These are phyloP conservation scores for Trachelipus rathkii DNA, from an alignment of 1,140 invertebrate species.

Conservation along the genomic window DNA sequence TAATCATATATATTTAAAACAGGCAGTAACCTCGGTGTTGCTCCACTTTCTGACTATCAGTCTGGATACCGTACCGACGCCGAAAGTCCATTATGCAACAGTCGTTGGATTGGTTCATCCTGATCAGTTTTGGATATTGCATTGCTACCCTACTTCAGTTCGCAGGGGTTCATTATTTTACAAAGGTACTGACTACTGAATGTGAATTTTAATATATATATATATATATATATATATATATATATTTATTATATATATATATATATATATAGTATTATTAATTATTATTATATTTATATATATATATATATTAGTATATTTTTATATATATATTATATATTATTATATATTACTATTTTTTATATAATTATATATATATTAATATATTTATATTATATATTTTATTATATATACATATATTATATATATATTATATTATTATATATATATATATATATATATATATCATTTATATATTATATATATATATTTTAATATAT, in stretches of 20 bases:
- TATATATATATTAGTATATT: conserved; percentile 2
- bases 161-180: conserved; percentile 91
- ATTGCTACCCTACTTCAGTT: conserved; percentile 89
- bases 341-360: background rate
- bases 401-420: background rate
- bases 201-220: conserved; percentile 9
- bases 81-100: conserved; percentile 86
- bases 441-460: conserved; percentile 8
- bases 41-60: conserved; percentile 87
- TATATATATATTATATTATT: conserved; percentile 13
- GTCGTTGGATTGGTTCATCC: conserved; percentile 87
- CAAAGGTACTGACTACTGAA: conserved; percentile 61
- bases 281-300: background rate
- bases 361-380: background rate
- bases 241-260: background rate
- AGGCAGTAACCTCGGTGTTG: too few relatives aligned
- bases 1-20: too few relatives aligned
- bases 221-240: conserved; percentile 12
- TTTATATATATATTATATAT: background rate
- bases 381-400: background rate
- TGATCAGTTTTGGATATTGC: conserved; percentile 90
- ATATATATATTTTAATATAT: too few relatives aligned
- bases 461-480: too few relatives aligned
- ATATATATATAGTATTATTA: conserved; percentile 13
- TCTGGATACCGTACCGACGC: conserved; percentile 80